A percentile compares a stretch with the other conserved stretches of the same genome.
Evolutionary conservation across 2,113 vertebrate species (phyloP).

Genomic region (Pavo muticus): DNA sequence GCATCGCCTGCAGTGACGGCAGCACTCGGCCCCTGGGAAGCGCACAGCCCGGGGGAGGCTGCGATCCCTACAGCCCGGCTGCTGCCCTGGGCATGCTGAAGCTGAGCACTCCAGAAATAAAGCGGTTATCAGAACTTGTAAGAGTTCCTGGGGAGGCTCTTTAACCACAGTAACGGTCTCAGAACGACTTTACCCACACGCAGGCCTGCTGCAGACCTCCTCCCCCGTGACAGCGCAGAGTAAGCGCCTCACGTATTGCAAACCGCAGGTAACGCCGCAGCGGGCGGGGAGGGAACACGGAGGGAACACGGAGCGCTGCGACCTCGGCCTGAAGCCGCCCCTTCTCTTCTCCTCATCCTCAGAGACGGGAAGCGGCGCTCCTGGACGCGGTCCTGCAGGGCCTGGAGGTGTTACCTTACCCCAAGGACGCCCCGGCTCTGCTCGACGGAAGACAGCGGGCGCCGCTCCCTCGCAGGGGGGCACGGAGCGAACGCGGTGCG

Average conservation of each 20-base stretch:
- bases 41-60: not conserved
- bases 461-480: too few species aligned
- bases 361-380: rapidly evolving
- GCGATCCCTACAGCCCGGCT: not conserved
- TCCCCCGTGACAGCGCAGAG: not conserved
- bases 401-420: not conserved
- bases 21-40: not conserved
- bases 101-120: not conserved
- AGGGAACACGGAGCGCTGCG: rapidly evolving
- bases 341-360: not conserved
- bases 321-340: rapidly evolving
- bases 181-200: not conserved
- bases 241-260: rapidly evolving
- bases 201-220: rapidly evolving
- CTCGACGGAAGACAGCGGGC: too few species aligned
- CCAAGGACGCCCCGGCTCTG: too few species aligned
- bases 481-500: too few species aligned
- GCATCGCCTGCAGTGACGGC: not conserved
- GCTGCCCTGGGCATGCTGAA: not conserved
- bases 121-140: too few species aligned
- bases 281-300: too few species aligned
- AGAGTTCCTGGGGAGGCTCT: not conserved
- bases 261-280: too few species aligned
- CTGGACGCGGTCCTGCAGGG: rapidly evolving
- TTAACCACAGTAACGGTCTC: rapidly evolving